Base-by-base conservation (phyloP, 2,113 vertebrate genomes). In the Halcyon malimbica region DNA sequence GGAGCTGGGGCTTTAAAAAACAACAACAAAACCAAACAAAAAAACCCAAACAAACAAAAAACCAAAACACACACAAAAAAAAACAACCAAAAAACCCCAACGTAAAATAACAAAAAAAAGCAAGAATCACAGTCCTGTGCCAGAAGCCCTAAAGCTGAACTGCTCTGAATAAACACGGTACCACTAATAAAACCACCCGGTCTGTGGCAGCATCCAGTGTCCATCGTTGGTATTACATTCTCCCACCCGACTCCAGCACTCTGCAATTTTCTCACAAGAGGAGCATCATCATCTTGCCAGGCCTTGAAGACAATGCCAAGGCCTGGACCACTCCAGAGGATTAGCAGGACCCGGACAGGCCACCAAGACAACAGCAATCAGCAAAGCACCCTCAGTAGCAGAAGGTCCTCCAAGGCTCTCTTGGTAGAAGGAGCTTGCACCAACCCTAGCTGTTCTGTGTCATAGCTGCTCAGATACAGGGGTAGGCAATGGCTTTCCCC, bases 191-290 rank as follows among this genome's bases (percentile, higher is more conserved):
- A 75, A 63, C 57, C 54, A 12, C 1, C 51, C 23, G 83, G 94
- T 84, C 93, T 97, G 89, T 75, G 93, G 95, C 93, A 96, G 60
- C 96, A 95, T 84, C 96, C 95, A 92, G 96, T 28, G 94, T 67
- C 81, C 42, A 2, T 4, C 3, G 0, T 8, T 5, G 94, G 95
- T 89, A 97, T 84, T 96, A 83, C 96, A 81, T n/a, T 1, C 20
- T 9, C 31, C 44, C 33, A 46, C 18, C 25, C 21, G 11, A n/a
- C 11, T 3, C 23, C 68, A 16, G 2, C 3, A 0, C 63, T 9
- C 76, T 2, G 20, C 39, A 6, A 2, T 28, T 41, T 9, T 56
- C 21, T 68, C 46, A 3, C 39, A 8, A 11, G 8, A 42, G 48
- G 16, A 75, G 21, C 5, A 39, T 10, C 19, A 42, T 1, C 53